A percentile compares a stretch with the other conserved stretches of the same genome.
phyloP scores from a whole-genome alignment of 2,797 vertebrate genomes.

The Karalla daura region DNA sequence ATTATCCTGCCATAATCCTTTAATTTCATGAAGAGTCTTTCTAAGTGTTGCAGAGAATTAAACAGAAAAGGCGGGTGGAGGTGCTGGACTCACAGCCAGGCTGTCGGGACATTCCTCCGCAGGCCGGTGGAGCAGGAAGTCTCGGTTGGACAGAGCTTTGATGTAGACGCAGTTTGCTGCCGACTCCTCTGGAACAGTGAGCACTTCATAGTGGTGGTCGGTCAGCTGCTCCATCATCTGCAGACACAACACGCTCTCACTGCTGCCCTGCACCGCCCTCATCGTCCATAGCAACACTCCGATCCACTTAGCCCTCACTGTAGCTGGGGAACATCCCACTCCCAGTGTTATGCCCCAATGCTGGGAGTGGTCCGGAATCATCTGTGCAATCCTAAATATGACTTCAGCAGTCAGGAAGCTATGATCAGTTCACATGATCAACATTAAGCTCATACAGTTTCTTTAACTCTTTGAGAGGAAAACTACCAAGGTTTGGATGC shows the following conservation, averaged over 20 bases:
- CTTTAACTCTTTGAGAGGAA: too few species aligned
- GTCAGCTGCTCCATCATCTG: conserved; percentile 94
- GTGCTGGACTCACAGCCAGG: conserved; percentile 75
- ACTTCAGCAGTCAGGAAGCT: conserved; percentile 22
- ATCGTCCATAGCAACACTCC: conserved; percentile 17
- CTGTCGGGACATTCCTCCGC: conserved; percentile 89
- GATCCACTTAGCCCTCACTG: too few species aligned
- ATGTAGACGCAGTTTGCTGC: conserved; percentile 92
- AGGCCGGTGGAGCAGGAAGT: conserved; percentile 89
- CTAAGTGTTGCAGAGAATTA: not conserved
- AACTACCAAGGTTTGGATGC: too few species aligned
- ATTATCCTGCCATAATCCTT: not conserved
- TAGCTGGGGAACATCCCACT: too few species aligned
- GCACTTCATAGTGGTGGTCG: conserved; percentile 90
- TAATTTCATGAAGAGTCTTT: not conserved
- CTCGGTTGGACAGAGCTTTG: conserved; percentile 82
- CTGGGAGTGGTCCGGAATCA: conserved; percentile 4
- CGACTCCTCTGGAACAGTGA: conserved; percentile 88
- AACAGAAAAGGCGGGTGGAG: too few species aligned
- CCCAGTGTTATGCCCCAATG: conserved; percentile 35
- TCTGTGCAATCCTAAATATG: conserved; percentile 16
- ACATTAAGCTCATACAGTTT: too few species aligned
- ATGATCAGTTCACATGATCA: conserved; percentile 16
- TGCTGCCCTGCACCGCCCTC: conserved; percentile 3
- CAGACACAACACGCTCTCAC: conserved; percentile 14